Conservation (phyloP, 2,113 vertebrate species). For the Phainopepla nitens region DNA sequence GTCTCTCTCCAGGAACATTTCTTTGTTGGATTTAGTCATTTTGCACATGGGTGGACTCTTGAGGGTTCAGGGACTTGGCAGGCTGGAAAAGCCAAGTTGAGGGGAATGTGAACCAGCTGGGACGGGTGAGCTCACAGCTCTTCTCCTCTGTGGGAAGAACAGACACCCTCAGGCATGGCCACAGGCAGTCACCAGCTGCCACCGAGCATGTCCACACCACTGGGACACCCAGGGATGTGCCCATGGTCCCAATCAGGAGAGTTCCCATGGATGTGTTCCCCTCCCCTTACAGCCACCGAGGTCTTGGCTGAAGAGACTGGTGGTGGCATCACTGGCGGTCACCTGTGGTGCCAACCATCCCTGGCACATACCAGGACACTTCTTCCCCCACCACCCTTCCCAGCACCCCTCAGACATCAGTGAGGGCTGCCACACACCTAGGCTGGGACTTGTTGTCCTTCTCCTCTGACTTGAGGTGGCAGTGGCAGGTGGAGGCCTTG, state of each 20-base stretch:
- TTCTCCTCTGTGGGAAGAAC: conserved; percentile 56
- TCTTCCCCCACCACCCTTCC: background rate
- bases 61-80: background rate
- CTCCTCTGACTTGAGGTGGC: conserved; percentile 62
- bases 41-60: accelerated
- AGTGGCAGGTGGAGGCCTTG: conserved; percentile 72
- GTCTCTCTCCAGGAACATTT: background rate
- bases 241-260: background rate
- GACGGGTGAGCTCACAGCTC: background rate
- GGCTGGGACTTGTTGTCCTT: conserved; percentile 27
- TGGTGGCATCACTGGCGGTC: background rate
- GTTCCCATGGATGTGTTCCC: background rate
- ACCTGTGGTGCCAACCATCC: background rate
- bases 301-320: background rate
- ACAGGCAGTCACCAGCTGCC: background rate
- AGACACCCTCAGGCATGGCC: background rate
- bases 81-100: background rate
- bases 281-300: background rate
- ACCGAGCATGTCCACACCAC: accelerated
- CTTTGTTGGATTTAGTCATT: background rate
- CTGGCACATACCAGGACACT: background rate
- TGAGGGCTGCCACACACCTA: conserved; percentile 9
- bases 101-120: background rate
- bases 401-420: conserved; percentile 37
- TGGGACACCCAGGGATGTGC: background rate